A percentile compares a stretch with the other conserved stretches of the same genome.
phyloP scores from a whole-genome alignment of 1,140 invertebrate species.

The Formica exsecta region DNA sequence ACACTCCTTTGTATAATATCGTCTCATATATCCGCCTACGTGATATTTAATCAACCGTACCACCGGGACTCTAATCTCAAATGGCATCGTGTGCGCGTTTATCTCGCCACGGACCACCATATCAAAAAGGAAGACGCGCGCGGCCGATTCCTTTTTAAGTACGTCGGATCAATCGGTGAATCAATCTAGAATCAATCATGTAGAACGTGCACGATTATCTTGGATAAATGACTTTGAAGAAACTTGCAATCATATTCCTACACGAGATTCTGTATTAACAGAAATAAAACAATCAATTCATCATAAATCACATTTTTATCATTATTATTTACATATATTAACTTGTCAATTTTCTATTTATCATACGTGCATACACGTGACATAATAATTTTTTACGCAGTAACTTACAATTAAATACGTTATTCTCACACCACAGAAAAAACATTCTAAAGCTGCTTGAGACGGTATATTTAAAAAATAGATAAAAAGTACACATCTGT shows the following conservation, averaged over 20 bases:
- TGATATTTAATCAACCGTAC: slow-evolving; percentile 52
- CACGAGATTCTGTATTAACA: not conserved
- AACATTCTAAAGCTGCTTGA: not conserved
- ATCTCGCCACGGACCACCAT: not conserved
- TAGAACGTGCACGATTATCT: slow-evolving; percentile 11
- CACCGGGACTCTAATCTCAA: slow-evolving; percentile 43
- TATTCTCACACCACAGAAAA: not conserved
- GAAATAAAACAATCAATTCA: not conserved
- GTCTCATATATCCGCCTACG: slow-evolving; percentile 23
- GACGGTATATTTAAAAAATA: not conserved
- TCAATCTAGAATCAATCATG: slow-evolving; percentile 69
- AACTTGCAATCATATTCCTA: slow-evolving; percentile 21
- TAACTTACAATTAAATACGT: not conserved
- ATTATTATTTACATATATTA: not conserved
- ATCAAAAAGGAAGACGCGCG: slow-evolving; percentile 34
- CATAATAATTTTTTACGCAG: not conserved
- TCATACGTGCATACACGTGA: no score
- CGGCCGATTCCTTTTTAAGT: slow-evolving; percentile 10
- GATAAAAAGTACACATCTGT: not conserved
- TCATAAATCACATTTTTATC: not conserved
- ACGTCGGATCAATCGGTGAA: slow-evolving; percentile 43
- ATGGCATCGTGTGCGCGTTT: slow-evolving; percentile 1
- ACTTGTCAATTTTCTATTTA: slow-evolving; percentile 14
- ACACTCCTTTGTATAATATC: slow-evolving; percentile 15
- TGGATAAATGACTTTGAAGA: slow-evolving; percentile 45